phyloP scores from a whole-genome alignment of 2,113 vertebrate genomes.

The Ciconia maguari region DNA sequence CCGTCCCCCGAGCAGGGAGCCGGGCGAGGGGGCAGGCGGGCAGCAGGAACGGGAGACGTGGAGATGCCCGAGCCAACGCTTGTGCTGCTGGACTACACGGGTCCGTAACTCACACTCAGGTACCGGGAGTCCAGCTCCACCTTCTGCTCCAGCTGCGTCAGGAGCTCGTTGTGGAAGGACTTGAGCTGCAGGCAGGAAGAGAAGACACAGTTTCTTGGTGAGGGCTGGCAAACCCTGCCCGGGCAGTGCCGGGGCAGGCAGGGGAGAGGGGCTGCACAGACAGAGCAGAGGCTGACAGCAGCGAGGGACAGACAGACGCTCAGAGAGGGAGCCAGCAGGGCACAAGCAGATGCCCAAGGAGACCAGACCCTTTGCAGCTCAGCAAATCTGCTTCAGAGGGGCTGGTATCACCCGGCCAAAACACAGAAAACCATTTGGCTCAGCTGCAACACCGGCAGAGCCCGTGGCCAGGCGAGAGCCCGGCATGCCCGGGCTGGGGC shows the following conservation, averaged over 20 bases:
- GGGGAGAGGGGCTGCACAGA: not conserved
- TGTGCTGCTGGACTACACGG: not conserved
- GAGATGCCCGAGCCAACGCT: fast-evolving
- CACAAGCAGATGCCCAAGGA: not conserved
- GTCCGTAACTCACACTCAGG: conserved; percentile 86
- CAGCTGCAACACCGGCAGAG: fast-evolving
- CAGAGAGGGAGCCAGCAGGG: not conserved
- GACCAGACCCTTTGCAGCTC: not conserved
- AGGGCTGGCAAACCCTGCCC: not conserved
- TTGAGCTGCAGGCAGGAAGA: conserved; percentile 80
- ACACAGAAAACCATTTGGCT: not conserved
- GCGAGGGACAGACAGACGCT: not conserved
- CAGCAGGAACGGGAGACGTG: fast-evolving
- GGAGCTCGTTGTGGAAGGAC: conserved; percentile 95
- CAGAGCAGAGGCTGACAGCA: not conserved
- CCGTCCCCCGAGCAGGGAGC: fast-evolving
- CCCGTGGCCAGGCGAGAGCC: not conserved
- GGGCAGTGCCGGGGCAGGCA: not conserved
- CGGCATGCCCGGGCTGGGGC: fast-evolving
- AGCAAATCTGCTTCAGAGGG: not conserved
- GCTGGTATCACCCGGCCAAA: not conserved
- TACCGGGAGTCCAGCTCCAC: conserved; percentile 96
- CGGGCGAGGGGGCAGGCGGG: not conserved
- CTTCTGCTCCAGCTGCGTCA: conserved; percentile 97
- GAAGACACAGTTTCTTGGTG: not conserved